Conservation (phyloP, 2,113 vertebrate genomes). For the Xiphophorus maculatus region DNA sequence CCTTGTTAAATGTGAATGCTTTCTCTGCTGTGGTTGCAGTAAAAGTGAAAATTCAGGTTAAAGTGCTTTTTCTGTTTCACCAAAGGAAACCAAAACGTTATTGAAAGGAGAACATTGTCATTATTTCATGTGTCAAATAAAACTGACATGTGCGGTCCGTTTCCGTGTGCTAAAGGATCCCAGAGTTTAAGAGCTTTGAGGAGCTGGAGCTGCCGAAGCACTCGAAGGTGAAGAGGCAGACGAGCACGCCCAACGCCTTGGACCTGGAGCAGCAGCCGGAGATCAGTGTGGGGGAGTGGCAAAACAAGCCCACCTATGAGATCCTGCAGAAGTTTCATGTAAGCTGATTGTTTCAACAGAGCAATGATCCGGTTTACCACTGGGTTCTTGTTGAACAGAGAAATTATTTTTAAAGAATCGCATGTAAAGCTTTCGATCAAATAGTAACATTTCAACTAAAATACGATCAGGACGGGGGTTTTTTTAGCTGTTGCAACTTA, state of each 20-base stretch:
- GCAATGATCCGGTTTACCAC: background rate
- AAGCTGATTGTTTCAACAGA: conserved; percentile 60
- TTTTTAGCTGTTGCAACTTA: background rate
- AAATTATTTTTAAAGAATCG: background rate
- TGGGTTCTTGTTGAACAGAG: too few relatives aligned
- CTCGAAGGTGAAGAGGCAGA: conserved; percentile 96
- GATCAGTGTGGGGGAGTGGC: conserved; percentile 87
- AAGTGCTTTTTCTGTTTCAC: background rate
- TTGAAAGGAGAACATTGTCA: background rate
- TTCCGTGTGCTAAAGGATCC: conserved; percentile 77
- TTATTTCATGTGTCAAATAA: too few relatives aligned
- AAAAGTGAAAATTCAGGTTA: background rate
- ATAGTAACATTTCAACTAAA: background rate
- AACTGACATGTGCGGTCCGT: background rate
- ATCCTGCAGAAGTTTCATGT: conserved; percentile 93
- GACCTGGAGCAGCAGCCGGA: conserved; percentile 90
- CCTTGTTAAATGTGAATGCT: conserved; percentile 5
- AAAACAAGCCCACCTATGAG: conserved; percentile 83
- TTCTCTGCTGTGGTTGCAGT: background rate
- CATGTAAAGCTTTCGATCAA: background rate
- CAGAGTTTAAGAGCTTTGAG: conserved; percentile 95
- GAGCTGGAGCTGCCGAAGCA: conserved; percentile 95
- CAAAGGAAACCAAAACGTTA: background rate
- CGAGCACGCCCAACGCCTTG: conserved; percentile 86
- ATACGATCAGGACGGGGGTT: background rate